Conservation (phyloP, 2,888 invertebrate genomes). For the Erebia ligea region DNA sequence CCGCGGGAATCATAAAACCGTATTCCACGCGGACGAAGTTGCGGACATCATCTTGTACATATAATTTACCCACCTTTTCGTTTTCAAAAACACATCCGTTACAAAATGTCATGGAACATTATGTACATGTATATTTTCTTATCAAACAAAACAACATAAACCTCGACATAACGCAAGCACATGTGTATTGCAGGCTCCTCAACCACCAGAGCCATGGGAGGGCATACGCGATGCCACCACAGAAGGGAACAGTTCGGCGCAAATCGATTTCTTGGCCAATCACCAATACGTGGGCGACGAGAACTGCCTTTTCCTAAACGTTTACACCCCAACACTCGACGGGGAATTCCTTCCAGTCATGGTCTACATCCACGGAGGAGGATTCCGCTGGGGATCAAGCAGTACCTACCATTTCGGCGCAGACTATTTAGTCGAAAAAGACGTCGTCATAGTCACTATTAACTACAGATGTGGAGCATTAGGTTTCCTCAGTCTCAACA, state of each 20-base stretch:
- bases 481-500: constrained; percentile 73
- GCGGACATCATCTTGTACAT: too few species aligned
- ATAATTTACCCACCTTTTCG: too few species aligned
- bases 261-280: constrained; percentile 70
- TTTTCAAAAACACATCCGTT: too few species aligned
- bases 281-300: constrained; percentile 81
- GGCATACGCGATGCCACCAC: constrained; percentile 84
- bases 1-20: too few species aligned
- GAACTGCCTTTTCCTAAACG: constrained; percentile 87
- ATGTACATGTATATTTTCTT: neutral
- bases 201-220: constrained; percentile 82
- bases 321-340: constrained; percentile 84
- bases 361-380: constrained; percentile 84
- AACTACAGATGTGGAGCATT: constrained; percentile 80
- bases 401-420: constrained; percentile 73
- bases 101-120: too few species aligned
- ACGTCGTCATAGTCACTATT: constrained; percentile 81
- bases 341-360: constrained; percentile 79
- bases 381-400: constrained; percentile 78
- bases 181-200: constrained; percentile 78
- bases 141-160: neutral
- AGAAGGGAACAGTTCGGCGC: constrained; percentile 85
- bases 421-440: constrained; percentile 82
- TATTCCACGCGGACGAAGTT: too few species aligned
- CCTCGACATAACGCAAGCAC: neutral